Evolutionary conservation across 2,797 vertebrate genomes (phyloP).

Genomic region (Lagocephalus sceleratus): DNA sequence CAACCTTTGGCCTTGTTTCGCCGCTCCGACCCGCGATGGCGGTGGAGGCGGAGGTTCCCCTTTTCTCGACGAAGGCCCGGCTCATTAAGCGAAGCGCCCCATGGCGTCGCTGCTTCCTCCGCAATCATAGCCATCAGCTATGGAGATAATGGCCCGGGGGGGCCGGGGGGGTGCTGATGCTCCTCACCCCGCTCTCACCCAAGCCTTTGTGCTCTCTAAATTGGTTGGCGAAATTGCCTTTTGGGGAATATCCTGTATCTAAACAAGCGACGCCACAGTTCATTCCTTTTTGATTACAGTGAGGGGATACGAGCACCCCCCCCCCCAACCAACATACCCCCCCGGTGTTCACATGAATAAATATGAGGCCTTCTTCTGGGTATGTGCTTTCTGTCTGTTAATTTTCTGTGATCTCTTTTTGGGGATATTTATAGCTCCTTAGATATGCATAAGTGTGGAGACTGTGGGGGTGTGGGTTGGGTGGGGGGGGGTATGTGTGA

Average conservation of each 20-base stretch:
- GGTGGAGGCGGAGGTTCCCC: no score
- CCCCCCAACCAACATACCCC: not conserved
- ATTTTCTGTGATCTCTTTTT: constrained; percentile 25
- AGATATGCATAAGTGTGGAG: constrained; percentile 49
- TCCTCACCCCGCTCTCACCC: constrained; percentile 35
- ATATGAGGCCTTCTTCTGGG: constrained; percentile 24
- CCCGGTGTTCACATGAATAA: constrained; percentile 43
- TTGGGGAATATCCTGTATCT: constrained; percentile 27
- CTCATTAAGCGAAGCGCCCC: constrained; percentile 35
- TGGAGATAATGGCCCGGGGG: constrained; percentile 38
- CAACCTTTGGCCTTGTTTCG: constrained; percentile 46
- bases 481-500: not conserved
- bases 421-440: constrained; percentile 37
- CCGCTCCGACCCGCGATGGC: constrained; percentile 31
- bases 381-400: constrained; percentile 22
- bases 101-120: constrained; percentile 11
- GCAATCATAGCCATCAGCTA: constrained; percentile 27
- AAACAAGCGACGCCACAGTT: constrained; percentile 20
- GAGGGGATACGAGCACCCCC: constrained; percentile 6
- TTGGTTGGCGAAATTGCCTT: constrained; percentile 51
- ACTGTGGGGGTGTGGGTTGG: constrained; percentile 11
- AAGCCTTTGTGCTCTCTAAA: constrained; percentile 36
- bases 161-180: constrained; percentile 32
- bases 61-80: no score
- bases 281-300: constrained; percentile 36